Evolutionary conservation across 2,888 invertebrate genomes (phyloP), one percentile per base, ranked within the genome.

Genomic region (Sarcophaga rosellei): DNA sequence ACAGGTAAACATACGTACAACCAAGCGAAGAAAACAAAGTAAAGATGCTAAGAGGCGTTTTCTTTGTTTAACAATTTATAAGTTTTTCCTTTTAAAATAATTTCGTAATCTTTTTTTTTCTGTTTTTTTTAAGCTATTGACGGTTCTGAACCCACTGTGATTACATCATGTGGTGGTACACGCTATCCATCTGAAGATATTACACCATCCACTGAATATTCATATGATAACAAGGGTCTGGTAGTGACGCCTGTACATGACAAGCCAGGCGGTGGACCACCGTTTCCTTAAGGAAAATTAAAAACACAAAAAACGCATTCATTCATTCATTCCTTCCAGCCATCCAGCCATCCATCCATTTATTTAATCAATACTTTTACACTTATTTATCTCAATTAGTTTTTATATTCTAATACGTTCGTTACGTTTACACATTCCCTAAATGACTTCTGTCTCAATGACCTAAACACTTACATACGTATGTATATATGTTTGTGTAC

Each of bases 161-260:
- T 96, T 89, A 96, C 96, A 6, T 95, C 96, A 0, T 94, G 96
- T 0, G 96, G 96, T 0, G 96, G 96, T 88, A 95, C 95, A 84
- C 94, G 96, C 83, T 95, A 96, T 89, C 96, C 97, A 0, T 96
- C 96, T 21, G 97, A 97, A 91, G 96, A 97, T 88, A 95, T 95
- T 0, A 96, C 96, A 1, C 95, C 96, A 3, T 96, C 96, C 6
- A 93, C 96, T 62, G 97, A 96, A 89, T 96, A 96, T 89, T 96
- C 96, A 0, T 96, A 97, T 90, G 97, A 97, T 90, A 97, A 97
- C 92, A 96, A 95, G 90, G 96, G 95, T 0, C 95, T 97, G 95
- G 95, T 95, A 17, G 95, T 95, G 85, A 95, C 95, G 17, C 94
- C 95, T 0, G 90, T 91, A 17, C 89, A 90, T 17, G 92, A 92